A percentile compares a stretch with the other conserved stretches of the same genome.
These are phyloP conservation scores for Hyposoter dolosus DNA, from an alignment of 2,888 invertebrate genomes.

Conservation along the genomic window DNA sequence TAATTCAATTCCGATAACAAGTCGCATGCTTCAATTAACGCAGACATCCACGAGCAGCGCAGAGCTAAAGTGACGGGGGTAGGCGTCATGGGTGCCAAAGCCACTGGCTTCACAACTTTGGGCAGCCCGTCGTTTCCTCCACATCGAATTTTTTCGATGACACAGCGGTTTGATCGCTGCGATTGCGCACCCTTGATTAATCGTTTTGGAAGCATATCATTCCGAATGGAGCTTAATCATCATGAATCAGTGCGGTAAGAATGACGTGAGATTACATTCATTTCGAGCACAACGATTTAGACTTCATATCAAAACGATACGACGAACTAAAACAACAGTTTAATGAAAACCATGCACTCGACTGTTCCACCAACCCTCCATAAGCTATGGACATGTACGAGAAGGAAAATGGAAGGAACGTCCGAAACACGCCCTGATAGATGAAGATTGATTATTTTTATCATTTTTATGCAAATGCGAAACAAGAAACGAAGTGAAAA, in stretches of 20 bases:
- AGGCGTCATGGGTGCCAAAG: not conserved
- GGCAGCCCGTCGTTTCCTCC: not conserved
- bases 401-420: constrained; percentile 7
- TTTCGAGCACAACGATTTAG: not conserved
- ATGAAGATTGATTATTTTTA: constrained; percentile 58
- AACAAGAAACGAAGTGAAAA: not conserved
- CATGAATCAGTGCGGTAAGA: not conserved
- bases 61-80: not conserved
- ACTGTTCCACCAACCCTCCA: not conserved
- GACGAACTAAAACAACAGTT: constrained; percentile 34
- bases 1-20: not conserved
- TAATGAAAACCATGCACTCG: constrained; percentile 1
- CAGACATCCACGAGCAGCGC: not conserved
- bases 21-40: not conserved
- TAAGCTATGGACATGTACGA: constrained; percentile 1
- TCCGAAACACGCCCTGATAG: constrained; percentile 36
- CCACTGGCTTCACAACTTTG: not conserved
- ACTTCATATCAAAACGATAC: not conserved
- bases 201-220: not conserved
- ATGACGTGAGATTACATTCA: constrained; percentile 15
- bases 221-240: not conserved
- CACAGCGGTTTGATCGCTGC: not conserved
- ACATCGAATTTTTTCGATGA: not conserved
- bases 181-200: not conserved
- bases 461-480: constrained; percentile 53